These are phyloP conservation scores for Pampusana beccarii DNA, from an alignment of 2,113 vertebrate species.

Conservation along the genomic window DNA sequence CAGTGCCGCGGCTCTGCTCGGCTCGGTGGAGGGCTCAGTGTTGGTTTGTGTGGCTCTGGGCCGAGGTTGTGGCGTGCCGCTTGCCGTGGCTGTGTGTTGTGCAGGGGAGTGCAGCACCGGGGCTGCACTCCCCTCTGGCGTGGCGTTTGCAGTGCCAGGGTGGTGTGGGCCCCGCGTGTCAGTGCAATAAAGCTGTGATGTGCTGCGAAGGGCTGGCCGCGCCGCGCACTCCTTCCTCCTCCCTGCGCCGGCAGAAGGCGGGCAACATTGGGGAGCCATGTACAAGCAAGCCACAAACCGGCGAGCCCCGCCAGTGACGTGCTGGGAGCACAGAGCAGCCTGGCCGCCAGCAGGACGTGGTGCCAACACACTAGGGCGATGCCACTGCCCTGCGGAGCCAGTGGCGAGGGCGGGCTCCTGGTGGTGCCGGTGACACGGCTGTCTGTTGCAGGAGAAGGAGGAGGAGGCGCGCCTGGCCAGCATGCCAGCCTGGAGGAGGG, in stretches of 20 bases:
- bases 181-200: slow-evolving; percentile 60
- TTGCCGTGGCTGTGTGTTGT: slow-evolving; percentile 59
- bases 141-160: slow-evolving; percentile 56
- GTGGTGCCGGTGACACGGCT: neutral
- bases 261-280: neutral
- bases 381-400: neutral
- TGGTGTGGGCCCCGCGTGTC: neutral
- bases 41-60: neutral
- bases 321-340: neutral
- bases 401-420: neutral
- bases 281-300: too few relatives aligned
- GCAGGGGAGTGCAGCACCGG: neutral
- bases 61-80: slow-evolving; percentile 30
- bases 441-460: slow-evolving; percentile 84
- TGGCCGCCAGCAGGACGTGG: neutral
- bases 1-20: neutral
- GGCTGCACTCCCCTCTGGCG: neutral
- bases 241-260: neutral
- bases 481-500: slow-evolving; percentile 96
- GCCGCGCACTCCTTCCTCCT: slow-evolving; percentile 48
- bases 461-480: slow-evolving; percentile 87
- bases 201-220: slow-evolving; percentile 54
- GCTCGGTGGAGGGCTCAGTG: neutral
- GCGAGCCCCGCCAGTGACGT: neutral
- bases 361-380: accelerated